Percentiles rank a stretch among this genome's conserved stretches.
These are phyloP conservation scores for Ctenochaetus hawaiiensis DNA, from an alignment of 2,797 vertebrate species.

Conservation along the genomic window DNA sequence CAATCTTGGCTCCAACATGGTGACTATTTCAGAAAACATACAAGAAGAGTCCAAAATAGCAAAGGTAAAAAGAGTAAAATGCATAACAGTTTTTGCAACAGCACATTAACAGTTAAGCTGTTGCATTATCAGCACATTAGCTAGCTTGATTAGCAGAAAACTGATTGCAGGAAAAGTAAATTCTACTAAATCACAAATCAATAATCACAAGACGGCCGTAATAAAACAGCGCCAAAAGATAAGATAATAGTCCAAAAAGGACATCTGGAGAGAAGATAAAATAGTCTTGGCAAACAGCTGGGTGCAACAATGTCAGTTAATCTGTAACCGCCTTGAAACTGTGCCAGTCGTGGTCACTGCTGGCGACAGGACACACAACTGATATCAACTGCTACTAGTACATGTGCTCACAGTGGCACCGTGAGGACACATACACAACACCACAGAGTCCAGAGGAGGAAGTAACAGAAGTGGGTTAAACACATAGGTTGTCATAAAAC, in stretches of 20 bases:
- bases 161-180: background rate
- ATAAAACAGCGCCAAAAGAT: background rate
- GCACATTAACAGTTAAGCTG: background rate
- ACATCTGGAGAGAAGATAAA: background rate
- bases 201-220: background rate
- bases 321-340: background rate
- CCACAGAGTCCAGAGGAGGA: background rate
- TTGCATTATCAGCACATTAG: background rate
- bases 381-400: background rate
- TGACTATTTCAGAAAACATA: background rate
- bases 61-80: background rate
- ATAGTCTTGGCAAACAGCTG: background rate
- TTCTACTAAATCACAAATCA: background rate
- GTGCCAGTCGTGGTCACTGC: background rate
- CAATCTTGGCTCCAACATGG: background rate
- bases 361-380: background rate
- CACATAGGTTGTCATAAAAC: constrained; percentile 2
- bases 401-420: background rate
- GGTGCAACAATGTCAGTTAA: background rate
- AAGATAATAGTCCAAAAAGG: background rate
- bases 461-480: background rate
- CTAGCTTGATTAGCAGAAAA: background rate
- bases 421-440: background rate
- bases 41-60: background rate
- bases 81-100: background rate